phyloP scores from a whole-genome alignment of 2,797 vertebrate species.

The Mormyrops boulengeri region DNA sequence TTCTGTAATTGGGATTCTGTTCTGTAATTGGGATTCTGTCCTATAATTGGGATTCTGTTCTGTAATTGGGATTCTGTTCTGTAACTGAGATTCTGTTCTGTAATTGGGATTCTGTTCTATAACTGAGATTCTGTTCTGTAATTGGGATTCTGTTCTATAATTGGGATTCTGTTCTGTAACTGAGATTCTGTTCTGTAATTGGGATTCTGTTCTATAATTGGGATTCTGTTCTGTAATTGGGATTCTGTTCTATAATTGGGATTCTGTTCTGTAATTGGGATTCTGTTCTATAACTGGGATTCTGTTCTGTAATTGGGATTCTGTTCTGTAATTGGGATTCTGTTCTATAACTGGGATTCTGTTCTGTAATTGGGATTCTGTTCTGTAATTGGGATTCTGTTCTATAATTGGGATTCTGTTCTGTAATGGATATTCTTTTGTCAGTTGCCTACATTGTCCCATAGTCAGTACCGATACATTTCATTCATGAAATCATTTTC shows the following conservation, averaged over 20 bases:
- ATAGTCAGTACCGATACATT: neutral
- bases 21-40: no score
- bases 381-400: neutral
- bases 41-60: neutral
- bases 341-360: neutral
- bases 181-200: neutral
- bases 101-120: neutral
- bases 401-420: neutral
- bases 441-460: neutral
- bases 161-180: neutral
- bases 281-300: neutral
- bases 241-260: neutral
- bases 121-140: neutral
- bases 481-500: neutral
- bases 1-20: neutral
- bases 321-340: neutral
- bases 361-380: neutral
- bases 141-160: neutral
- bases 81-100: neutral
- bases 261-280: neutral
- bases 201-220: neutral
- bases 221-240: neutral
- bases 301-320: neutral
- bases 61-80: neutral
- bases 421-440: constrained; percentile 7